Conservation (phyloP, 2,888 invertebrate genomes). For the Cerastoderma edule region DNA sequence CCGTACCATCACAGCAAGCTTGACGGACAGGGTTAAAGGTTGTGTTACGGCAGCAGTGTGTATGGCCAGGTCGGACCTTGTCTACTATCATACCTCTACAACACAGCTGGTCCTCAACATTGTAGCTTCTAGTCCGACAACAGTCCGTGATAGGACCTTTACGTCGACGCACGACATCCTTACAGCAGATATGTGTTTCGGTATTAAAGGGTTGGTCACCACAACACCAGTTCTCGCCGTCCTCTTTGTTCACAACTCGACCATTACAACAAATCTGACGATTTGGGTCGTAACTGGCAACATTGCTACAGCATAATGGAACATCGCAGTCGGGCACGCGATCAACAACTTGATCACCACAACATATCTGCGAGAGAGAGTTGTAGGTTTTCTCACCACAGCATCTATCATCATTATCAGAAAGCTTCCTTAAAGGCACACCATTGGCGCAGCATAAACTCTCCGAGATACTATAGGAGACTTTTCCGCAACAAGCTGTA, state of each 20-base stretch:
- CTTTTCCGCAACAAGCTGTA: slow-evolving; percentile 18
- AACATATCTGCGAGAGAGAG: slow-evolving; percentile 3
- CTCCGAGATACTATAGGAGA: background rate
- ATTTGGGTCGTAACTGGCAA: slow-evolving; percentile 5
- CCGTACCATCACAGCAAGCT: slow-evolving; percentile 39
- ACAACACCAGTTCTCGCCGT: slow-evolving; percentile 14
- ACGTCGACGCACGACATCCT: background rate
- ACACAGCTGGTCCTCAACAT: background rate
- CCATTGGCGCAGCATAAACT: slow-evolving; percentile 11
- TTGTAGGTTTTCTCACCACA: slow-evolving; percentile 2
- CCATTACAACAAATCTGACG: slow-evolving; percentile 14
- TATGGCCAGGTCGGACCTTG: slow-evolving; percentile 5
- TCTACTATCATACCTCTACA: slow-evolving; percentile 1
- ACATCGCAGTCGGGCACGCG: background rate
- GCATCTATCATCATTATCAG: background rate
- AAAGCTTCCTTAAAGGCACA: background rate
- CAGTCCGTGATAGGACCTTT: slow-evolving; percentile 8
- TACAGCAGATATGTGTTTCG: slow-evolving; percentile 1
- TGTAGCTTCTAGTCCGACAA: slow-evolving; percentile 10
- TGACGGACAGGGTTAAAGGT: slow-evolving; percentile 37
- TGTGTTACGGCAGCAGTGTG: slow-evolving; percentile 4
- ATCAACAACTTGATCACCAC: slow-evolving; percentile 4
- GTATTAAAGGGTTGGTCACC: background rate
- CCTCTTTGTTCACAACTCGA: slow-evolving; percentile 3
- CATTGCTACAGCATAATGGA: slow-evolving; percentile 2